Evolutionary conservation across 2,113 vertebrate species (phyloP).

Genomic region (Seriola dumerili): DNA sequence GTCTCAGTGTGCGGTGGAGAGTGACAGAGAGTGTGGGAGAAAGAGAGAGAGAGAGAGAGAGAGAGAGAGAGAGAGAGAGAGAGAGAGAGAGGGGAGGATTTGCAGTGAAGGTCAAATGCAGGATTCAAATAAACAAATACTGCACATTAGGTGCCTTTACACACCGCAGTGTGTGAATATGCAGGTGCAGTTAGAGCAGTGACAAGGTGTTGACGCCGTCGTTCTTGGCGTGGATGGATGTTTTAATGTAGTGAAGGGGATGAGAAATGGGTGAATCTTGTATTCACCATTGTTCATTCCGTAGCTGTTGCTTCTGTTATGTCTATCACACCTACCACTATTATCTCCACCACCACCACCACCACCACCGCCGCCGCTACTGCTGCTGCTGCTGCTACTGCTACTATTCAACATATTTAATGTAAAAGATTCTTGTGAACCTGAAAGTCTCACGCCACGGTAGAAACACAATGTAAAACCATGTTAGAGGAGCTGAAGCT

Average conservation of each 20-base stretch:
- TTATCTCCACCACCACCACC: background rate
- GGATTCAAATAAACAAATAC: slow-evolving; percentile 10
- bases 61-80: background rate
- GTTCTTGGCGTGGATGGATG: background rate
- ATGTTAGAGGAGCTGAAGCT: background rate
- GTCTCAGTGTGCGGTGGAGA: background rate
- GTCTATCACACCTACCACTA: background rate
- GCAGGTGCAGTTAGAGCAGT: background rate
- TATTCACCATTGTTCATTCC: background rate
- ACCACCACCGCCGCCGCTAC: too few species aligned
- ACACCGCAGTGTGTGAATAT: background rate
- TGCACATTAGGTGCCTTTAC: background rate
- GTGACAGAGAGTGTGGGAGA: background rate
- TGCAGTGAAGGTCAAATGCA: slow-evolving; percentile 28
- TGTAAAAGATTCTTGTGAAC: background rate
- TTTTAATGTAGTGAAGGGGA: background rate
- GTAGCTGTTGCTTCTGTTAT: background rate
- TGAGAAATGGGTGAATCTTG: background rate
- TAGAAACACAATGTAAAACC: background rate
- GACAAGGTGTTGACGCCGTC: background rate
- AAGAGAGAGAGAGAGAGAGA: background rate
- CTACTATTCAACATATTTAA: background rate
- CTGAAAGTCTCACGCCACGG: background rate
- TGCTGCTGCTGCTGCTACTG: background rate
- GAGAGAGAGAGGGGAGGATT: background rate